Evolutionary conservation across 2,888 invertebrate species (phyloP).

Genomic region (Eupithecia inturbata): DNA sequence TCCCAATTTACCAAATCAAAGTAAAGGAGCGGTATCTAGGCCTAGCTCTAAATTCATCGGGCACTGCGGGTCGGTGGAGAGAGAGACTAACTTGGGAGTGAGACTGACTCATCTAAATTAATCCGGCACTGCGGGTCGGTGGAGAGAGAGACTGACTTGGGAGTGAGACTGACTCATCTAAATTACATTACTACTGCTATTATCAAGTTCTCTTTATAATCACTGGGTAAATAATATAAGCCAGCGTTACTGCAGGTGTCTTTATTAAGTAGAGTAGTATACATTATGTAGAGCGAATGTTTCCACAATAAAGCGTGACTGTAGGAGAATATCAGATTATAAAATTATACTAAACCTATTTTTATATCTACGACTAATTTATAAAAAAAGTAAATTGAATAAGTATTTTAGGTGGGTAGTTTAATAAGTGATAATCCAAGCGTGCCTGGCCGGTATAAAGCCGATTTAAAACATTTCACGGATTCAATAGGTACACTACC

Average conservation of each 20-base stretch:
- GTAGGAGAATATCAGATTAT: neutral
- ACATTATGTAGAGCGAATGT: neutral
- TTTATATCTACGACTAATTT: neutral
- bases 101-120: constrained; percentile 57
- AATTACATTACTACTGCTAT: constrained; percentile 52
- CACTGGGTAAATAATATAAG: constrained; percentile 13
- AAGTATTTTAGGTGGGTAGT: neutral
- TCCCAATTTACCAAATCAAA: constrained; percentile 32
- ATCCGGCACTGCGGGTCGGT: too few species aligned
- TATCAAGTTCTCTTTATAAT: constrained; percentile 50
- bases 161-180: too few species aligned
- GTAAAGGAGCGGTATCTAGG: constrained; percentile 40
- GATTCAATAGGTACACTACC: neutral
- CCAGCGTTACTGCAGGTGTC: neutral
- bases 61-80: constrained; percentile 60
- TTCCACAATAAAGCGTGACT: neutral
- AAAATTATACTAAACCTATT: neutral
- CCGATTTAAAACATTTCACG: neutral
- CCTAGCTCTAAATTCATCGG: constrained; percentile 61
- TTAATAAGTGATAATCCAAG: neutral
- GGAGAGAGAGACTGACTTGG: too few species aligned
- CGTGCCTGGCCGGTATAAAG: neutral
- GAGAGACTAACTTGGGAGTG: constrained; percentile 57
- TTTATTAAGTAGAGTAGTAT: neutral
- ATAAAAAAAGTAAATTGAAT: neutral